These are phyloP conservation scores for Strix uralensis DNA, from an alignment of 2,113 vertebrate species.

Conservation along the genomic window DNA sequence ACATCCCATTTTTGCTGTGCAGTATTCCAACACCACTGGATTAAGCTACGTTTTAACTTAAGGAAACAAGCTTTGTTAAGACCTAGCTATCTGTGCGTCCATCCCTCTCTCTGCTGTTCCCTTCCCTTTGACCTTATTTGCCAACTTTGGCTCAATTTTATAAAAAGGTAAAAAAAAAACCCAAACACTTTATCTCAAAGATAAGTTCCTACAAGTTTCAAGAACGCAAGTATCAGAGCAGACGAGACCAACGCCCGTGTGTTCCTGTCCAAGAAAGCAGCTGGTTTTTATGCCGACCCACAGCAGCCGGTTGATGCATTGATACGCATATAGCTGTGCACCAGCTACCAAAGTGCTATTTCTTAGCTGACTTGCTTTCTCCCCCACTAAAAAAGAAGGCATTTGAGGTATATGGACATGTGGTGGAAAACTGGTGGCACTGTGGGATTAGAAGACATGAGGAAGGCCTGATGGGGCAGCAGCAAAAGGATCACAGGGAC, in stretches of 20 bases:
- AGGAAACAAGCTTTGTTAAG: neutral
- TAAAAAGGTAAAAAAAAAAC: neutral
- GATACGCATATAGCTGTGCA: neutral
- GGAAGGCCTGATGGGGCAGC: neutral
- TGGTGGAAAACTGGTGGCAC: neutral
- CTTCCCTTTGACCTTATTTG: neutral
- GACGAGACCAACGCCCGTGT: neutral
- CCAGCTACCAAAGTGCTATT: neutral
- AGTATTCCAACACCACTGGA: neutral
- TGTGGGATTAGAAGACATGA: neutral
- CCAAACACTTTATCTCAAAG: neutral
- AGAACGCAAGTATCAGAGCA: neutral
- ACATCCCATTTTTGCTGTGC: neutral
- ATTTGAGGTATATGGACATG: neutral
- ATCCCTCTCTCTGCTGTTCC: neutral
- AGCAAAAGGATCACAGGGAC: neutral
- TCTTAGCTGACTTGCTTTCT: neutral
- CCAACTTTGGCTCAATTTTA: neutral
- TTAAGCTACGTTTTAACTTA: neutral
- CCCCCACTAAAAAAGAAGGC: neutral
- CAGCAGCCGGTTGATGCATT: neutral
- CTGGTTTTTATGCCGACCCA: neutral
- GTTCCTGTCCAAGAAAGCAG: neutral
- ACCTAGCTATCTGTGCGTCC: neutral
- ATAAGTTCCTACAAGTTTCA: neutral